These are phyloP conservation scores for Lagothrix lagotricha DNA, from an alignment of 2,797 vertebrate species.

Conservation along the genomic window DNA sequence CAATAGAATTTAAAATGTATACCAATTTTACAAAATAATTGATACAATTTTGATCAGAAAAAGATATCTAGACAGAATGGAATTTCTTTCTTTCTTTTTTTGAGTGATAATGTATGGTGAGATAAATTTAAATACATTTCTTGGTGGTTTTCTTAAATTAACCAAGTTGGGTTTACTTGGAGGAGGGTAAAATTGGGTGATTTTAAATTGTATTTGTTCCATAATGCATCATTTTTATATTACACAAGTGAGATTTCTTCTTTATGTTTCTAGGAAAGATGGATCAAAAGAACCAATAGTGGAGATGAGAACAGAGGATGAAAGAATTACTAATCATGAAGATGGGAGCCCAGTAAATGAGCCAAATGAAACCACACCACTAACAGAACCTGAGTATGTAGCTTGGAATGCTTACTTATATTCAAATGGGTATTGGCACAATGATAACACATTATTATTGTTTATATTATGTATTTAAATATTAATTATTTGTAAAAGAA, in stretches of 20 bases:
- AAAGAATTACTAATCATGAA: constrained; percentile 90
- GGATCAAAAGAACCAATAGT: constrained; percentile 93
- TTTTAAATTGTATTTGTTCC: neutral
- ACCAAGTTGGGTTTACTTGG: neutral
- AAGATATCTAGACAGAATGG: neutral
- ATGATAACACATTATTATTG: neutral
- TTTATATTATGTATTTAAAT: neutral
- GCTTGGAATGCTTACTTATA: neutral
- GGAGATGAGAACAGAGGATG: constrained; percentile 91
- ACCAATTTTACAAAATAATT: neutral
- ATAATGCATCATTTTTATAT: constrained; percentile 10
- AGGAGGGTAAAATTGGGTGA: accelerated
- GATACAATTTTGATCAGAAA: neutral
- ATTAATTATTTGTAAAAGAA: neutral
- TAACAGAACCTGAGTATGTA: constrained; percentile 93
- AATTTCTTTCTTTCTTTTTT: neutral
- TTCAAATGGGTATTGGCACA: neutral
- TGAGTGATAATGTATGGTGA: neutral
- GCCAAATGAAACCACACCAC: constrained; percentile 92
- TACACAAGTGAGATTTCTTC: constrained; percentile 38
- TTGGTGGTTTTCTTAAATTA: neutral
- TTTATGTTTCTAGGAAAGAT: constrained; percentile 87
- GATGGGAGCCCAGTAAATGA: constrained; percentile 91
- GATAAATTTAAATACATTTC: neutral
- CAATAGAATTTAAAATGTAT: neutral